Conservation (phyloP, 2,888 invertebrate species). For the Athalia rosae region DNA sequence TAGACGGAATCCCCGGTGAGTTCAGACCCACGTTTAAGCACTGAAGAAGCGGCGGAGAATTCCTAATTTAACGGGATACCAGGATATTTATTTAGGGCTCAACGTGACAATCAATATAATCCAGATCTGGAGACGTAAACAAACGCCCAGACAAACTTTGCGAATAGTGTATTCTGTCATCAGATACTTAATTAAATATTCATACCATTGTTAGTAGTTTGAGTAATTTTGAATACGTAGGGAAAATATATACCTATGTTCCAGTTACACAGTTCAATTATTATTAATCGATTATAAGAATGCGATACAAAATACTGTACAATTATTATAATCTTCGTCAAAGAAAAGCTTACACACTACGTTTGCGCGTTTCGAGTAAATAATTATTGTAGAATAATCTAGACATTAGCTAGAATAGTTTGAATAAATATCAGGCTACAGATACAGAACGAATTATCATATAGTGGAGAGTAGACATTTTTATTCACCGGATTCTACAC, state of each 20-base stretch:
- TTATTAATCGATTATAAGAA: constrained; percentile 31
- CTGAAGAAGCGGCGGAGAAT: background rate
- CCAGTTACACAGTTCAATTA: background rate
- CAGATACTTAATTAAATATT: constrained; percentile 5
- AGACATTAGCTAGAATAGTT: constrained; percentile 6
- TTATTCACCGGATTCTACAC: background rate
- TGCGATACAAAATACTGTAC: constrained; percentile 31
- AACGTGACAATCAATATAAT: constrained; percentile 4
- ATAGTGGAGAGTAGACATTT: constrained; percentile 7
- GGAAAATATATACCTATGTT: background rate
- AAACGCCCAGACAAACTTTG: background rate
- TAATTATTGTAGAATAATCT: constrained; percentile 8
- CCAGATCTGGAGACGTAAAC: background rate
- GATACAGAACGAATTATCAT: constrained; percentile 1
- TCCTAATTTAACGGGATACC: constrained; percentile 35
- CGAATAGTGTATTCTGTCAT: constrained; percentile 1
- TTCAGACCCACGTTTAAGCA: constrained; percentile 20
- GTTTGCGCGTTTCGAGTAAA: constrained; percentile 7
- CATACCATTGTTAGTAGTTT: background rate
- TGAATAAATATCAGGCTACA: background rate
- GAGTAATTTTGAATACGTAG: background rate
- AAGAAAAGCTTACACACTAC: constrained; percentile 10
- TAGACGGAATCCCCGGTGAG: background rate
- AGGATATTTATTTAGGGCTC: constrained; percentile 24
- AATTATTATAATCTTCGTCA: constrained; percentile 13